Evolutionary conservation across 2,797 vertebrate species (phyloP), one percentile per base, ranked within the genome.

Genomic region (Anomalospiza imberbis): DNA sequence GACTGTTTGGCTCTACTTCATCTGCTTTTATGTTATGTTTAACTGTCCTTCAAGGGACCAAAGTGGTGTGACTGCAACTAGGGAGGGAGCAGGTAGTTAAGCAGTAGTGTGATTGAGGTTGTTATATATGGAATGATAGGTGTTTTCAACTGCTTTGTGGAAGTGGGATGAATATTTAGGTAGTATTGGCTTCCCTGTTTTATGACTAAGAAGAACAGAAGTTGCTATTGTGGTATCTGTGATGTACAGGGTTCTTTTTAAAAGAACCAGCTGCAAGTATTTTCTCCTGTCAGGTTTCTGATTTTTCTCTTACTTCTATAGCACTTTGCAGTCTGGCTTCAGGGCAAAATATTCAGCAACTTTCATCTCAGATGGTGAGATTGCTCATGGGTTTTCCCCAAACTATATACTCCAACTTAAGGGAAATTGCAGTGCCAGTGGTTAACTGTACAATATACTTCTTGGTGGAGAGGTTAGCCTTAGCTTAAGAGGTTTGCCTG

Each of bases 291-390:
- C 51, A 84, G 32, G 65, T 48, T 93, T 94, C 54, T 88, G 90
- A 78, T 93, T 92, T 82, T 95, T 60, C 32, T 57, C 50, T 77
- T 88, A 80, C 51, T 93, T 61, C 66, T 78, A 6, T 50, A 90
- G 54, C 50, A 65, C 45, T 85, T 74, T 88, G 66, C 54, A 78
- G 50, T 84, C 77, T 95, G 66, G 70, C 92, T 88, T 91, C 92
- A 92, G 83, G 91, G 88, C 83, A 90, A 95, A 93, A 86, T 86
- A 81, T 68, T 91, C 73, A 65, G 40, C 61, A 80, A 24, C 88
- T 95, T 93, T 91, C 62, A 80, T 93, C 62, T 91, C 12, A 4
- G 50, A 80, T 58, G 13, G 36, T 77, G 40, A 78, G 80, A 96
- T 88, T 84, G 51, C 86, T 93, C 62, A 10, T 72, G 66, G 62